Base-by-base conservation (phyloP, 1,140 invertebrate species). In the Lordiphosa mommai region DNA sequence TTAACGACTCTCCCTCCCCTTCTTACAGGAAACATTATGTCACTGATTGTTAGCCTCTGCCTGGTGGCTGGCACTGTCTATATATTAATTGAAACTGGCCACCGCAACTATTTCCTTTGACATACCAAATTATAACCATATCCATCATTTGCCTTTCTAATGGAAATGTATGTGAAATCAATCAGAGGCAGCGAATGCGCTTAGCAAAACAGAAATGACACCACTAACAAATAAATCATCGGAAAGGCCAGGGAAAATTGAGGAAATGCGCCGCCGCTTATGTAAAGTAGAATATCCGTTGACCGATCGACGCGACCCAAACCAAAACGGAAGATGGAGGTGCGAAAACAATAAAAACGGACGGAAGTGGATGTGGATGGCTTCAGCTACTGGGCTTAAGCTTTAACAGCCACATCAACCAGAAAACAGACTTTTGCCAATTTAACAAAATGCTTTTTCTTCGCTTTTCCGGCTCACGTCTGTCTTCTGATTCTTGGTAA, bases 251-350 rank as follows among this genome's bases (percentile, higher is more conserved):
- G 29, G 68, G 50, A 84, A 82, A 82, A 64, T 71, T 74, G 64
- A 82, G 76, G 77, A 77, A 82, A 84, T 56, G 66, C 71, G 61
- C 71, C 71, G 74, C 74, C 76, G 74, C 74, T 80, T 80, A 80
- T 80, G 74, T 80, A 80, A 80, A 80, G 74, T 80, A 80, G 74
- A 80, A 80, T 80, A 80, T 80, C 74, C 74, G 74, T 77, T 68
- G 66, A 33, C 63, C 53, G 64, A 53, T 64, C 47, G 46, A 58
- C 56, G 32, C 61, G 29, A 40, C 27, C 27, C 23, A 12, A 57
- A 40, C 20, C 20, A 23, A 47, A 40, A 66, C 47, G 48, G 70
- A 63, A 61, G 56, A 27, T 52, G 61, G 33, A 84, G 77, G 77
- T 82, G 76, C 77, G 76, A 82, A 82, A 82, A 80, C 76, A 80